These are phyloP conservation scores for Zalophus californianus DNA, from an alignment of 2,797 vertebrate genomes.

Conservation along the genomic window DNA sequence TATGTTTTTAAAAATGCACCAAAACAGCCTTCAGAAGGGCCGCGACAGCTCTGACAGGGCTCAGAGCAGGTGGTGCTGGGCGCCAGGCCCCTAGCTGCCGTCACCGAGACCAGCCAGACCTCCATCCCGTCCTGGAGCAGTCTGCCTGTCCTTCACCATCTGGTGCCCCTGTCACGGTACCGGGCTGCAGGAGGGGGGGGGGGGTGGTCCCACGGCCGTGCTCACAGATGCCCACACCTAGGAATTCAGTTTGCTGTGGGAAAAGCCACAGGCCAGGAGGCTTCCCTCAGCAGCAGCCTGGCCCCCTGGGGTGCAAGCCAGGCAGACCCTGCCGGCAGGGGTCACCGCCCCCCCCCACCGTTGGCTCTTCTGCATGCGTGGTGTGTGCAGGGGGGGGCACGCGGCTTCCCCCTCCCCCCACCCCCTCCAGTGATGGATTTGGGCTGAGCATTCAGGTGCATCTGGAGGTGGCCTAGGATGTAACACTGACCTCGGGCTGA, in stretches of 20 bases:
- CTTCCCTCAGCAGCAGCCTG: neutral
- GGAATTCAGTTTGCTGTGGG: neutral
- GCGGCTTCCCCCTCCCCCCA: neutral
- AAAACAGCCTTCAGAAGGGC: neutral
- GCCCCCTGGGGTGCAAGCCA: neutral
- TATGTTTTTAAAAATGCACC: neutral
- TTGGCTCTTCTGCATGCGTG: neutral
- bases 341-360: no score
- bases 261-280: neutral
- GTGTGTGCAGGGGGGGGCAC: neutral
- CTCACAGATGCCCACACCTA: neutral
- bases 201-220: neutral
- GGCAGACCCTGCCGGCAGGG: neutral
- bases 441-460: neutral
- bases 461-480: neutral
- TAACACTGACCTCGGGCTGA: accelerated
- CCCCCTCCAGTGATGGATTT: neutral
- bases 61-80: neutral
- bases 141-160: neutral
- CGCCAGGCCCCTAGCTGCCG: neutral
- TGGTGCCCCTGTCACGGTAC: neutral
- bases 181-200: no score
- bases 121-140: neutral
- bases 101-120: neutral
- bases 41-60: neutral